Conservation (phyloP, 2,888 invertebrate genomes). For the Drosophila mayaguana region DNA sequence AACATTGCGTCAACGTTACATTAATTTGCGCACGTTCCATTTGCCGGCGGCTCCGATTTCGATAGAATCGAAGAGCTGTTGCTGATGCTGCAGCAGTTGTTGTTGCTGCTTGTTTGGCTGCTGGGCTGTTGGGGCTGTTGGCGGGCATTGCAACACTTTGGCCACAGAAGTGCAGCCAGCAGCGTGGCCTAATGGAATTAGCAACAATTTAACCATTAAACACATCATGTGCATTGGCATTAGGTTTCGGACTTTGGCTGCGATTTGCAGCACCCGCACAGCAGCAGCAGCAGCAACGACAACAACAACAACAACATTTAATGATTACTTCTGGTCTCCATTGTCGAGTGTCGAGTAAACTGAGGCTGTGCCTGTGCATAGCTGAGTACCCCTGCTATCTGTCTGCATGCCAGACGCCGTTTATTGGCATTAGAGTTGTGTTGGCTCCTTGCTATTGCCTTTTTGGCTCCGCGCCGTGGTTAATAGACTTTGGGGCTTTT, state of each 20-base stretch:
- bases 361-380: neutral
- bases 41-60: constrained; percentile 52
- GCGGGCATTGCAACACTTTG: constrained; percentile 67
- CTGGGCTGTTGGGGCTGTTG: neutral
- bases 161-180: constrained; percentile 62
- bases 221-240: constrained; percentile 79
- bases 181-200: constrained; percentile 75
- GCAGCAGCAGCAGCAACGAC: constrained; percentile 15
- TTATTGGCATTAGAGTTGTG: constrained; percentile 72
- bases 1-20: constrained; percentile 65
- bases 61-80: constrained; percentile 19
- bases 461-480: constrained; percentile 64
- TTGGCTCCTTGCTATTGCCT: constrained; percentile 39
- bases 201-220: constrained; percentile 81
- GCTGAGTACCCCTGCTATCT: neutral
- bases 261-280: constrained; percentile 21
- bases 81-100: neutral
- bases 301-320: constrained; percentile 19
- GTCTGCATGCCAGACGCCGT: constrained; percentile 47
- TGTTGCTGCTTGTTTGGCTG: constrained; percentile 1
- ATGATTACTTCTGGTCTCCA: constrained; percentile 45
- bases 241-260: constrained; percentile 20
- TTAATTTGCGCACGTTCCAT: constrained; percentile 75
- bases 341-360: constrained; percentile 21
- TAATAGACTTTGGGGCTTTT: constrained; percentile 73